These are phyloP conservation scores for Phyto melanocephala DNA, from an alignment of 2,888 invertebrate genomes.

Conservation along the genomic window DNA sequence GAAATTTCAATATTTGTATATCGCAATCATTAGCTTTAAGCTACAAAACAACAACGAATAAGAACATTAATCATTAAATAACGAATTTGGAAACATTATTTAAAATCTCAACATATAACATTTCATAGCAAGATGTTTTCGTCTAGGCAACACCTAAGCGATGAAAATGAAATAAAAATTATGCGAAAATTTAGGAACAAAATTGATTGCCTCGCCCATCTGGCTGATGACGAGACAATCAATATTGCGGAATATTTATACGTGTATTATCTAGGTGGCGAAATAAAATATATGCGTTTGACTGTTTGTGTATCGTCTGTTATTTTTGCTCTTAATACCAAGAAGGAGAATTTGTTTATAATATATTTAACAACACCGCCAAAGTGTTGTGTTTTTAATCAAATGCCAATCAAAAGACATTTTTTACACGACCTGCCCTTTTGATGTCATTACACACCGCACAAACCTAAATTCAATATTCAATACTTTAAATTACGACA, in stretches of 20 bases:
- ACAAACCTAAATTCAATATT: conserved; percentile 38
- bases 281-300: not conserved
- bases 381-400: conserved; percentile 49
- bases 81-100: conserved; percentile 38
- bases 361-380: conserved; percentile 11
- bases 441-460: conserved; percentile 24
- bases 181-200: conserved; percentile 42
- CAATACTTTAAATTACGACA: conserved; percentile 21
- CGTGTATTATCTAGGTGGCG: not conserved
- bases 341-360: not conserved
- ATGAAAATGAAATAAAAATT: conserved; percentile 21
- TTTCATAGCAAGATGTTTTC: not conserved
- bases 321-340: not conserved
- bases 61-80: conserved; percentile 46
- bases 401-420: conserved; percentile 57
- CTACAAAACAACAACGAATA: not conserved
- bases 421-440: conserved; percentile 27
- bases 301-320: not conserved
- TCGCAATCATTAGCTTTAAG: conserved; percentile 23
- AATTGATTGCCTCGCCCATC: conserved; percentile 41
- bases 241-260: no score
- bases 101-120: conserved; percentile 6
- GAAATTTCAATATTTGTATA: conserved; percentile 47
- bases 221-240: conserved; percentile 27
- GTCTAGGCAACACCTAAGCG: not conserved